Evolutionary conservation across 2,888 invertebrate species (phyloP).

Genomic region (Rotaria sp.): DNA sequence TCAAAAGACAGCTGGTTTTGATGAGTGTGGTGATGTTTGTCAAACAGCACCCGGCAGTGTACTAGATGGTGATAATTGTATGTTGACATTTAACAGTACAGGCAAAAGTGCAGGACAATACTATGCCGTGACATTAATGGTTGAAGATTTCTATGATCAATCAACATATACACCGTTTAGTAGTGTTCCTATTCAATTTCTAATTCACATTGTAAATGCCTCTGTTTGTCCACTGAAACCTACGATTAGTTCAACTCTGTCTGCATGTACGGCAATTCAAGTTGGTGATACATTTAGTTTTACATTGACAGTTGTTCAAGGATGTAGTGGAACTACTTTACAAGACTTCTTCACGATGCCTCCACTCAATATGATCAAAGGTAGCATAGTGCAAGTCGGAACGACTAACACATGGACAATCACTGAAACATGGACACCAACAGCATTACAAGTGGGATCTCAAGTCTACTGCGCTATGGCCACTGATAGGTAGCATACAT

Average conservation of each 20-base stretch:
- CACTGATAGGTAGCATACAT: neutral
- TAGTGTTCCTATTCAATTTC: neutral
- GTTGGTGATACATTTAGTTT: neutral
- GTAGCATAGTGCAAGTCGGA: neutral
- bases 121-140: neutral
- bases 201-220: neutral
- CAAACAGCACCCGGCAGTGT: neutral
- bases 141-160: constrained; percentile 1
- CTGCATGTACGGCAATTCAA: neutral
- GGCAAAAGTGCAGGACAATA: neutral
- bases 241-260: neutral
- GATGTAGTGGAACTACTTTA: neutral
- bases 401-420: neutral
- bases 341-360: neutral
- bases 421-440: neutral
- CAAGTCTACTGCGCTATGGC: neutral
- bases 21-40: neutral
- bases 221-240: neutral
- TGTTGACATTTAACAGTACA: neutral
- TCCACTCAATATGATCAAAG: neutral
- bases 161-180: neutral
- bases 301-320: neutral
- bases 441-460: neutral
- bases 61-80: neutral
- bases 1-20: neutral